Conservation (phyloP, 1,140 invertebrate genomes). For the Pseudomyrmex flavicornis region DNA sequence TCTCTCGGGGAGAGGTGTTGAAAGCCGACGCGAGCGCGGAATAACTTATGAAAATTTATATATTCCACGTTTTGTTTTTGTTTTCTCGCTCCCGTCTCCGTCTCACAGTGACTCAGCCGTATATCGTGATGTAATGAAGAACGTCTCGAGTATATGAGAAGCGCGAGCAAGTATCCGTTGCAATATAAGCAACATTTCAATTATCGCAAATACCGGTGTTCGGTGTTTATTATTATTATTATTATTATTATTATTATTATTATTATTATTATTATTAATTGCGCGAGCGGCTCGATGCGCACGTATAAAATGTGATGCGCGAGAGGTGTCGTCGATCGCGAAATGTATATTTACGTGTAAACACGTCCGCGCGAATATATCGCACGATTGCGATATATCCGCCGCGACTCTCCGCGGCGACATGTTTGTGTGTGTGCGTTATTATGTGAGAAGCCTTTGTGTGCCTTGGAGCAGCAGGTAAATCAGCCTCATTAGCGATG, state of each 20-base stretch:
- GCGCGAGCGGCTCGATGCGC: background rate
- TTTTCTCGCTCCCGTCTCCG: background rate
- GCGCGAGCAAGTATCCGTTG: background rate
- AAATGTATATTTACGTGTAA: background rate
- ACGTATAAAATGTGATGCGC: no score
- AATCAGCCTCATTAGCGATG: constrained; percentile 72
- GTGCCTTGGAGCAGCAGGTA: constrained; percentile 25
- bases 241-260: background rate
- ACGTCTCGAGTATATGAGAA: background rate
- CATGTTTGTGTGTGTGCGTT: background rate
- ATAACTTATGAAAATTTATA: constrained; percentile 65
- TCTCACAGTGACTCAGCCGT: background rate
- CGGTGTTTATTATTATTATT: background rate
- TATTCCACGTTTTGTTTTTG: background rate
- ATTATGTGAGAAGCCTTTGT: constrained; percentile 43
- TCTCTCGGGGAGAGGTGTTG: background rate
- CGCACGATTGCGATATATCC: background rate
- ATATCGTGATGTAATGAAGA: background rate
- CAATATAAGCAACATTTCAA: background rate
- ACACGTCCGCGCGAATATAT: background rate
- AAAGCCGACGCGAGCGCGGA: background rate
- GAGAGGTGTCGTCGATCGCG: background rate
- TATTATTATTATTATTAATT: background rate
- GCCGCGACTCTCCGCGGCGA: background rate
- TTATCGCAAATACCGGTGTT: background rate